phyloP scores from a whole-genome alignment of 2,113 vertebrate species.

The Herpetotheres cachinnans region DNA sequence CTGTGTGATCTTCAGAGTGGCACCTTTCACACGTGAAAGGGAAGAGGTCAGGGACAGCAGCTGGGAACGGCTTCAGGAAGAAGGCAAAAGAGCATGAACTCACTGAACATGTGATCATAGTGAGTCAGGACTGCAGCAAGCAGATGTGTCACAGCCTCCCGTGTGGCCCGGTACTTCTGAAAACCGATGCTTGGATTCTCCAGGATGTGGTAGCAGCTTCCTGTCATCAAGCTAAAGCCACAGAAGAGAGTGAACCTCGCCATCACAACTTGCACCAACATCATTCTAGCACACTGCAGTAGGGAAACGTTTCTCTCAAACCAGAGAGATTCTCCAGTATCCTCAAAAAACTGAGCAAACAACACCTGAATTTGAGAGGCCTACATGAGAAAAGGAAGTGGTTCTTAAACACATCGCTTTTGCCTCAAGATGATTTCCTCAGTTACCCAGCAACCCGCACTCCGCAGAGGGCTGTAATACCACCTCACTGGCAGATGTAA shows the following conservation, averaged over 20 bases:
- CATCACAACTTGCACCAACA: neutral
- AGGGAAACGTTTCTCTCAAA: neutral
- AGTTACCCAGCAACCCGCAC: neutral
- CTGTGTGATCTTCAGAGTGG: constrained; percentile 89
- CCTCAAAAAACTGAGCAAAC: neutral
- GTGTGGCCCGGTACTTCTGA: constrained; percentile 83
- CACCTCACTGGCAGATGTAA: neutral
- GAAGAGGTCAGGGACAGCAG: neutral
- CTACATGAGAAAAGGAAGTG: rapidly evolving
- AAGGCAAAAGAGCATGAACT: constrained; percentile 49
- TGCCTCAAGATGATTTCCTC: neutral
- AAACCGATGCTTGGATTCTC: constrained; percentile 87
- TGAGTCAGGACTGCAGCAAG: constrained; percentile 85
- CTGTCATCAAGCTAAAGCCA: constrained; percentile 83
- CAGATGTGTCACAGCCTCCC: constrained; percentile 83
- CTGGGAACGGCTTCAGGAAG: neutral
- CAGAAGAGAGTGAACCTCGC: neutral
- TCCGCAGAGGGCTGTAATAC: neutral
- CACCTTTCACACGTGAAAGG: constrained; percentile 63
- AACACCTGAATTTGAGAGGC: neutral
- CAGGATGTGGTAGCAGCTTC: constrained; percentile 90
- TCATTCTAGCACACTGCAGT: neutral
- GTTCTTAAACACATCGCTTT: neutral
- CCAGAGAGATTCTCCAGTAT: neutral
- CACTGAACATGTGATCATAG: constrained; percentile 89